A percentile compares a stretch with the other conserved stretches of the same genome.
phyloP scores from a whole-genome alignment of 1,140 invertebrate genomes.

The Luehdorfia chinensis region DNA sequence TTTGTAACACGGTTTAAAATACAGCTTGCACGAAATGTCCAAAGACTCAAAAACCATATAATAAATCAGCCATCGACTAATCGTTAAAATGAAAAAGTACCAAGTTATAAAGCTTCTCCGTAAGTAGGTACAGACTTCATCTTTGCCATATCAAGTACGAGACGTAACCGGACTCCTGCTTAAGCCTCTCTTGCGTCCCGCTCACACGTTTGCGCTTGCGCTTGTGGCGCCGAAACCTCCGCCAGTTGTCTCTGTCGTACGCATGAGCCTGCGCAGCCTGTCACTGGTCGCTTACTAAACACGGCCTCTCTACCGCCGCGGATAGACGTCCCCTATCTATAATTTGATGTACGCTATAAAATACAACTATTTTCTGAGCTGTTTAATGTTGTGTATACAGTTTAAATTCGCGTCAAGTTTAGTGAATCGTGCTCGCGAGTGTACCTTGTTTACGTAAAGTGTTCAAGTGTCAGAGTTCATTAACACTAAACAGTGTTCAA shows the following conservation, averaged over 20 bases:
- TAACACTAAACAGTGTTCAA: slow-evolving; percentile 38
- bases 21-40: neutral
- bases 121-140: slow-evolving; percentile 36
- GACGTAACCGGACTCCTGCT: slow-evolving; percentile 64
- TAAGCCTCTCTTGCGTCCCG: slow-evolving; percentile 48
- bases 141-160: slow-evolving; percentile 52
- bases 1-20: neutral
- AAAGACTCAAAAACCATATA: slow-evolving; percentile 3
- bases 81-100: slow-evolving; percentile 4
- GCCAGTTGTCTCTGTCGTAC: slow-evolving; percentile 46
- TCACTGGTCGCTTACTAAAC: slow-evolving; percentile 47
- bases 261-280: slow-evolving; percentile 50
- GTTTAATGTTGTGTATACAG: slow-evolving; percentile 9
- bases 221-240: slow-evolving; percentile 57
- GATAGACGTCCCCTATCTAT: slow-evolving; percentile 39
- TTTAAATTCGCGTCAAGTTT: slow-evolving; percentile 1
- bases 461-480: slow-evolving; percentile 56
- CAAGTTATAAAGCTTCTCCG: slow-evolving; percentile 36
- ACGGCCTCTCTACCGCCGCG: slow-evolving; percentile 48
- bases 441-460: slow-evolving; percentile 28
- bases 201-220: slow-evolving; percentile 31
- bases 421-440: slow-evolving; percentile 20
- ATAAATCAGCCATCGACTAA: slow-evolving; percentile 5
- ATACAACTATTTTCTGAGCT: slow-evolving; percentile 8
- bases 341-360: slow-evolving; percentile 9